These are phyloP conservation scores for Vanessa cardui DNA, from an alignment of 2,888 invertebrate species.

Conservation along the genomic window DNA sequence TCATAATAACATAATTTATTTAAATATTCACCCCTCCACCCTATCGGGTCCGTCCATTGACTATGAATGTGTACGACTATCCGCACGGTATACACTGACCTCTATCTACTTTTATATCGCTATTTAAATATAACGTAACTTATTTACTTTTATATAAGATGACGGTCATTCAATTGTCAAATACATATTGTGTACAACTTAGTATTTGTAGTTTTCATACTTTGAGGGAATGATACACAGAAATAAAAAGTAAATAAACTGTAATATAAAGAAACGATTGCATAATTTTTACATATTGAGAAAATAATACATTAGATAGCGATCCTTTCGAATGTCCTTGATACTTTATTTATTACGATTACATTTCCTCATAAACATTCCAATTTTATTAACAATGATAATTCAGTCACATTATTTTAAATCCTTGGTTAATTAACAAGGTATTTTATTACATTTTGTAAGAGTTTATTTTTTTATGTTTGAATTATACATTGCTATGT, in stretches of 20 bases:
- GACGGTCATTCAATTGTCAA: no score
- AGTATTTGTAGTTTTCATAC: no score
- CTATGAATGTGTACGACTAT: no score
- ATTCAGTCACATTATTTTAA: neutral
- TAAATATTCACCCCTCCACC: no score
- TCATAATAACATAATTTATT: no score
- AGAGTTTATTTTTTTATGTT: neutral
- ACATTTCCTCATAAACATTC: conserved; percentile 9
- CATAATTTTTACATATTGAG: neutral
- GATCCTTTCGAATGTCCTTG: conserved; percentile 21
- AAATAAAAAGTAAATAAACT: neutral
- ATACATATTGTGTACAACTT: no score
- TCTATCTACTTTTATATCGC: no score
- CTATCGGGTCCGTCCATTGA: no score
- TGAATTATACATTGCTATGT: neutral
- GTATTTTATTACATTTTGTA: neutral
- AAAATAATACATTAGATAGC: conserved; percentile 6
- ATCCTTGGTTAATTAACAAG: neutral
- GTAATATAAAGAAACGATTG: neutral
- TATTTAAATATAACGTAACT: no score
- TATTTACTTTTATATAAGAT: no score
- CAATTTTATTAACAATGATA: conserved; percentile 10
- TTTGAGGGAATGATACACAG: no score
- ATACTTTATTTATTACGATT: conserved; percentile 1
- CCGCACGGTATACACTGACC: no score